Evolutionary conservation across 2,888 invertebrate genomes (phyloP), one percentile per base, ranked within the genome.

Genomic region (Habroteleia sp.): DNA sequence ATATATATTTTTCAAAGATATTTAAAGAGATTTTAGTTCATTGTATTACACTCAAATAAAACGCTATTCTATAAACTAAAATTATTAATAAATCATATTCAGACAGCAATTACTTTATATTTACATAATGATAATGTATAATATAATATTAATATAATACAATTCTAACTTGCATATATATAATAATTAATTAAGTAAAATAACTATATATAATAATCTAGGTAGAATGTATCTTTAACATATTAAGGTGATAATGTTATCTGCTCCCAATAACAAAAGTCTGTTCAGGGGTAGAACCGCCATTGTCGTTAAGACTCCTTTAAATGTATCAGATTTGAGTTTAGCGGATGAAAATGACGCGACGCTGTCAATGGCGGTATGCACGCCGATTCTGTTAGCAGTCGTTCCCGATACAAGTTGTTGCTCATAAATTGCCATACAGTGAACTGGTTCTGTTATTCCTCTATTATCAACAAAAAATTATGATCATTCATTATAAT

Each of bases 361-460:
- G 82, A 94, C 93, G 6, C 91, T 90, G 79, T 94, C 93, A 7
- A 92, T 90, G 0, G 92, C 90, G 0, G 95, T 93, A 88, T 96
- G 95, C 41, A 96, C 96, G 8, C 97, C 96, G 79, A 97, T 94
- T 23, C 96, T 92, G 88, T 98, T 98, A 69, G 96, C 97, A 0
- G 97, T 97, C 0, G 97, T 97, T 20, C 96, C 97, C 3, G 96
- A 94, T 74, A 98, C 93, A 69, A 98, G 89, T 88, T 96, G 95
- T 80, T 92, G 91, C 85, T 94, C 93, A 89, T 95, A 94, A 33
- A 93, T 91, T 33, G 93, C 92, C 74, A 97, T 91, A 82, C 96
- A 96, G 89, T 97, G 97, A 1, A 97, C 96, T 0, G 98, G 97
- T 87, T 98, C 98, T 0, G 96, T 94, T 48, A 94, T 94, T 71